A percentile compares a stretch with the other conserved stretches of the same genome.
These are phyloP conservation scores for Bucco capensis DNA, from an alignment of 2,113 vertebrate species.

Conservation along the genomic window DNA sequence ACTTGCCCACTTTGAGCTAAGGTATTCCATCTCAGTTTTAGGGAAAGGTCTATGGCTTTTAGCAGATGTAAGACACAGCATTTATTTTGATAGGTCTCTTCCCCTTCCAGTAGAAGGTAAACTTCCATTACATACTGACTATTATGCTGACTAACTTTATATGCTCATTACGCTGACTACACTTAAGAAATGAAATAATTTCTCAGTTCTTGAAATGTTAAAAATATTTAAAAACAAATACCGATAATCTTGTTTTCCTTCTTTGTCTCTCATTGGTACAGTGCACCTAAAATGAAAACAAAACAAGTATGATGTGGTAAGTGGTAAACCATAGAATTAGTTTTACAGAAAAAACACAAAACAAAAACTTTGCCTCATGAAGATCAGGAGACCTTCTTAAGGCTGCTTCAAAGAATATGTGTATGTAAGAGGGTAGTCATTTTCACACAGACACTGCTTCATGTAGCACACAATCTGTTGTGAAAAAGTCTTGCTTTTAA, in stretches of 20 bases:
- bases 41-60: not conserved
- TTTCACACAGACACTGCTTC: not conserved
- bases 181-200: not conserved
- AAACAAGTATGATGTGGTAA: not conserved
- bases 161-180: not conserved
- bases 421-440: not conserved
- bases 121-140: not conserved
- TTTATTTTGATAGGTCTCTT: not conserved
- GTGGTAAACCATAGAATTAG: not conserved
- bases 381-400: not conserved
- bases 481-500: not conserved
- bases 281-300: slow-evolving; percentile 78
- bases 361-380: not conserved
- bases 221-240: slow-evolving; percentile 39
- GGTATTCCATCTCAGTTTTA: not conserved
- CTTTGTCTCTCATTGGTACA: slow-evolving; percentile 94
- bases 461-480: not conserved
- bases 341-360: not conserved
- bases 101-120: not conserved
- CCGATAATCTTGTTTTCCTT: slow-evolving; percentile 97
- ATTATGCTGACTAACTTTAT: not conserved
- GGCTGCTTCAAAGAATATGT: not conserved
- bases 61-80: not conserved
- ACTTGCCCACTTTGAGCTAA: not conserved
- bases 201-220: not conserved